Evolutionary conservation across 2,888 invertebrate species (phyloP).

Genomic region (Brenthis daphne): DNA sequence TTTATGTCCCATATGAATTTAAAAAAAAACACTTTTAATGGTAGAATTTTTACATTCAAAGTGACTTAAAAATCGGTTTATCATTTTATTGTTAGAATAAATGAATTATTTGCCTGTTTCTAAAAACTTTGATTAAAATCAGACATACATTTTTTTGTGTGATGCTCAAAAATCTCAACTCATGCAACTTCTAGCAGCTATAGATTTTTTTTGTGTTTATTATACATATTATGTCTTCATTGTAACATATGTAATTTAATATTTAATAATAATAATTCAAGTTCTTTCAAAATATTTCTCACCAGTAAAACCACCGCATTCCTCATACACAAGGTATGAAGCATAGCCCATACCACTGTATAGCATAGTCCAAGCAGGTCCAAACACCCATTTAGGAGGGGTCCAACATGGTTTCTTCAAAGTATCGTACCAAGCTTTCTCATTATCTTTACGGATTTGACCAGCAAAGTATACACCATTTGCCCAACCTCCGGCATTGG

Average conservation of each 20-base stretch:
- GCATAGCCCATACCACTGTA: constrained; percentile 93
- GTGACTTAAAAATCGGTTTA: too few species aligned
- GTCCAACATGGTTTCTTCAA: constrained; percentile 86
- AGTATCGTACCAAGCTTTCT: constrained; percentile 63
- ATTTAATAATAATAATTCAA: too few species aligned
- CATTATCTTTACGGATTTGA: constrained; percentile 77
- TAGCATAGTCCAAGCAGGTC: constrained; percentile 90
- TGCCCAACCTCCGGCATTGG: constrained; percentile 86
- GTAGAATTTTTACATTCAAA: too few species aligned
- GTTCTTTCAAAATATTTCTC: constrained; percentile 30
- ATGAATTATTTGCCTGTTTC: background rate
- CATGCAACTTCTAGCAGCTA: too few species aligned
- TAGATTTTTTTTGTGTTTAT: too few species aligned
- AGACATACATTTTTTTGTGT: too few species aligned
- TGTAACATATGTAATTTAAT: too few species aligned
- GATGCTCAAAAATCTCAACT: too few species aligned
- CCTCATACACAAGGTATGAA: constrained; percentile 90
- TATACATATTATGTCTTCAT: too few species aligned
- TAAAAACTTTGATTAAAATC: background rate
- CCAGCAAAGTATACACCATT: constrained; percentile 85
- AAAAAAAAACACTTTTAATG: too few species aligned
- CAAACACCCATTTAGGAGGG: constrained; percentile 91
- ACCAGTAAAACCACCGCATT: constrained; percentile 88
- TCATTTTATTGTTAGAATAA: too few species aligned
- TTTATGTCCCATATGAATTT: too few species aligned